phyloP scores from a whole-genome alignment of 2,797 vertebrate genomes.

The Sebastiscus albofasciatus region DNA sequence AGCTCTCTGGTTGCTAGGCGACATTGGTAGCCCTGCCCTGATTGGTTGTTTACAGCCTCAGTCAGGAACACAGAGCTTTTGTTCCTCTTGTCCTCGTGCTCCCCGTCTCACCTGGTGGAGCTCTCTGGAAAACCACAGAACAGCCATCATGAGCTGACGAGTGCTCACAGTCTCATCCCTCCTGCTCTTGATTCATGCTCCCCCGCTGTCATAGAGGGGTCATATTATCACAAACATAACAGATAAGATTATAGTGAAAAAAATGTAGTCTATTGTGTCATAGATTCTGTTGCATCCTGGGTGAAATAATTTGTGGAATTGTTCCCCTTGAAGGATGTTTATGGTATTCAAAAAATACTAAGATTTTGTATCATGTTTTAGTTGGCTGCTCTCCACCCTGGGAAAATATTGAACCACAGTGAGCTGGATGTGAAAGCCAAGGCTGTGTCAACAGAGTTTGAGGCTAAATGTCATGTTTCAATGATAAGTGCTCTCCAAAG shows the following conservation, averaged over 20 bases:
- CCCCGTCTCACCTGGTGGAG: slow-evolving; percentile 52
- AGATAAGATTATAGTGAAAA: slow-evolving; percentile 13
- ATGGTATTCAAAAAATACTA: slow-evolving; percentile 15
- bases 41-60: slow-evolving; percentile 42
- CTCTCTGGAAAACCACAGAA: slow-evolving; percentile 41
- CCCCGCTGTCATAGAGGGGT: background rate
- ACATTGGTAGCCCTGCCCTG: slow-evolving; percentile 46
- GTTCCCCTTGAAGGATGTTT: background rate
- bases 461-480: slow-evolving; percentile 40
- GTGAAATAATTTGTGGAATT: background rate
- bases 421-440: slow-evolving; percentile 48
- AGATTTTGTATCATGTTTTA: slow-evolving; percentile 34
- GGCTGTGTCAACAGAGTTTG: slow-evolving; percentile 67
- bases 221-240: background rate
- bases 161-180: background rate
- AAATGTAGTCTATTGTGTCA: background rate
- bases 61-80: slow-evolving; percentile 65
- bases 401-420: slow-evolving; percentile 69
- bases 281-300: background rate
- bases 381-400: slow-evolving; percentile 50
- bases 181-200: background rate
- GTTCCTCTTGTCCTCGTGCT: slow-evolving; percentile 44
- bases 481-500: slow-evolving; percentile 49
- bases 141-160: background rate
- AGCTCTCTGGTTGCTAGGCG: slow-evolving; percentile 71